A percentile compares a stretch with the other conserved stretches of the same genome.
Evolutionary conservation across 2,888 invertebrate genomes (phyloP).

Genomic region (Shargacucullia verbasci): DNA sequence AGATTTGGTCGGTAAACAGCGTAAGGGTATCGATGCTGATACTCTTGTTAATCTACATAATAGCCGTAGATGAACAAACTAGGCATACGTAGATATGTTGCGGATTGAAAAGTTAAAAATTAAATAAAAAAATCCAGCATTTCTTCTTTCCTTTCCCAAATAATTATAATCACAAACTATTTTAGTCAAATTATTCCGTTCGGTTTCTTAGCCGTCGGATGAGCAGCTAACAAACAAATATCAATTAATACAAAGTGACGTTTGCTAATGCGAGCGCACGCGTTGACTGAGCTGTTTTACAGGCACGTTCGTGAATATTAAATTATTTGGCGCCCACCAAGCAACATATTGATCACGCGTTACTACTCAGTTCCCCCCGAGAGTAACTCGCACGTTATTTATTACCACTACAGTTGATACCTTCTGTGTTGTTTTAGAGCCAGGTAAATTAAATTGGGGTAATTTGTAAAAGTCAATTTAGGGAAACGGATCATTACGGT

Average conservation of each 20-base stretch:
- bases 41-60: not conserved
- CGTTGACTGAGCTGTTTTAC: constrained; percentile 30
- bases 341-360: constrained; percentile 33
- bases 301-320: constrained; percentile 19
- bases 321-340: constrained; percentile 21
- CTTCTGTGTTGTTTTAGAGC: constrained; percentile 3
- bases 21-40: constrained; percentile 6
- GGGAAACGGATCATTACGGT: constrained; percentile 17
- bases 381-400: constrained; percentile 12
- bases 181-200: not conserved
- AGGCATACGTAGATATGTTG: too few species aligned
- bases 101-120: too few species aligned
- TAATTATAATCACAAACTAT: not conserved
- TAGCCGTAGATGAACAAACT: not conserved
- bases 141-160: too few species aligned
- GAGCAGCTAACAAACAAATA: constrained; percentile 8
- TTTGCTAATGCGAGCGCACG: constrained; percentile 14
- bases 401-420: constrained; percentile 1
- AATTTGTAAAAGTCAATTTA: constrained; percentile 10
- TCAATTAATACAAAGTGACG: constrained; percentile 17
- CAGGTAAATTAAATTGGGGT: constrained; percentile 14
- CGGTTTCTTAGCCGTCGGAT: not conserved
- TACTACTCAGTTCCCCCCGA: constrained; percentile 20
- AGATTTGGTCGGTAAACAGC: constrained; percentile 19
- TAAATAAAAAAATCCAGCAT: too few species aligned